A percentile compares a stretch with the other conserved stretches of the same genome.
Conservation (phyloP, 2,113 vertebrate species). For the Python bivittatus region DNA sequence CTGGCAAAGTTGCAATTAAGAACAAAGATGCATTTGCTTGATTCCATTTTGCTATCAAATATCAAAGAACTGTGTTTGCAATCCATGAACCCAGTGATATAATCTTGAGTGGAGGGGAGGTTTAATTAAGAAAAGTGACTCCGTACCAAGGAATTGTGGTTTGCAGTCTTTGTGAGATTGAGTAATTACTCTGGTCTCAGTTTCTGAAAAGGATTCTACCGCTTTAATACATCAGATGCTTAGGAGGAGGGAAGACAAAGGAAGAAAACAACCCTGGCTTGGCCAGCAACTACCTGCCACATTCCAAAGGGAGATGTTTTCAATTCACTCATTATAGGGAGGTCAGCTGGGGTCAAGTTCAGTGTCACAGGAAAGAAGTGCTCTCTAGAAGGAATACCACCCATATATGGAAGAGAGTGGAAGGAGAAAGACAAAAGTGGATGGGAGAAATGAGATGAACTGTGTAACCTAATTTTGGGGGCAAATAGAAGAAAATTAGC, state of each 20-base stretch:
- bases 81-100: constrained; percentile 4
- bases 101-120: constrained; percentile 7
- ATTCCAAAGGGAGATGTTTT: constrained; percentile 99
- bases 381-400: constrained; percentile 86
- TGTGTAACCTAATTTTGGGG: constrained; percentile 90
- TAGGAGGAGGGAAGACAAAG: constrained; percentile 79
- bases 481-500: constrained; percentile 93
- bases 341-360: constrained; percentile 96
- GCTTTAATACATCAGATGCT: constrained; percentile 90
- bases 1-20: constrained; percentile 22
- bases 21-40: constrained; percentile 48
- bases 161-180: constrained; percentile 44
- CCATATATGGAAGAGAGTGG: constrained; percentile 80
- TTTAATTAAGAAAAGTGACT: constrained; percentile 69
- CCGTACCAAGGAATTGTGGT: constrained; percentile 27
- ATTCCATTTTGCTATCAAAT: constrained; percentile 49
- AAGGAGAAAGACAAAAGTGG: constrained; percentile 59
- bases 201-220: constrained; percentile 79
- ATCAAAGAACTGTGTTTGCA: constrained; percentile 24
- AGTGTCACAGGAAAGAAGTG: constrained; percentile 93
- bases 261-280: constrained; percentile 57
- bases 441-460: constrained; percentile 85
- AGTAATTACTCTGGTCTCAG: constrained; percentile 72
- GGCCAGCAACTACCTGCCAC: constrained; percentile 88
- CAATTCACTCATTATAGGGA: constrained; percentile 98